A percentile compares a stretch with the other conserved stretches of the same genome.
Conservation (phyloP, 2,113 vertebrate genomes). For the Emberiza fucata region DNA sequence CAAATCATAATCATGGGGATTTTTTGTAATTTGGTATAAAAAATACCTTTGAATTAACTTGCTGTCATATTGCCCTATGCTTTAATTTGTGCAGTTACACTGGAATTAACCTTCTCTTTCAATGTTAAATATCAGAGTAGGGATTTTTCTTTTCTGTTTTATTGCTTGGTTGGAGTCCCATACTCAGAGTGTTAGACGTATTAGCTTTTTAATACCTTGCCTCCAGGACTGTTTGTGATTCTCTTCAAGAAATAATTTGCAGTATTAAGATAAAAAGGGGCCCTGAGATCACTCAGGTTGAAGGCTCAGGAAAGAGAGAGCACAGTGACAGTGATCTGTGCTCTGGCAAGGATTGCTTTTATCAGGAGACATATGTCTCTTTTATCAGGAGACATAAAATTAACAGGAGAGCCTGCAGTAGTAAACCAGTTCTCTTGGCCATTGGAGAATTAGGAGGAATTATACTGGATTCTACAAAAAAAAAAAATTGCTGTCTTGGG, state of each 20-base stretch:
- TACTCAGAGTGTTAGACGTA: not conserved
- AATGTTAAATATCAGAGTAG: not conserved
- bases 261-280: not conserved
- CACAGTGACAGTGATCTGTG: not conserved
- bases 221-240: not conserved
- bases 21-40: not conserved
- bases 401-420: not conserved
- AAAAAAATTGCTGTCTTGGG: not conserved
- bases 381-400: not conserved
- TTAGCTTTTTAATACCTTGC: not conserved
- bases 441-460: not conserved
- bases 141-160: not conserved
- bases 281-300: rapidly evolving
- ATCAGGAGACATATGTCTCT: not conserved
- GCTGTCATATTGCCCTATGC: not conserved
- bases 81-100: not conserved
- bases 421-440: not conserved
- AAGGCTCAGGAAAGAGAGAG: not conserved
- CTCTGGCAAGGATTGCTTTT: not conserved
- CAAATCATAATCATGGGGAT: not conserved
- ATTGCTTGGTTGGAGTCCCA: not conserved
- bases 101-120: not conserved
- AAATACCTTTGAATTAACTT: not conserved
- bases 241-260: not conserved
- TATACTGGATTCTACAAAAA: not conserved